Evolutionary conservation across 2,113 vertebrate genomes (phyloP).

Genomic region (Mustela lutreola): DNA sequence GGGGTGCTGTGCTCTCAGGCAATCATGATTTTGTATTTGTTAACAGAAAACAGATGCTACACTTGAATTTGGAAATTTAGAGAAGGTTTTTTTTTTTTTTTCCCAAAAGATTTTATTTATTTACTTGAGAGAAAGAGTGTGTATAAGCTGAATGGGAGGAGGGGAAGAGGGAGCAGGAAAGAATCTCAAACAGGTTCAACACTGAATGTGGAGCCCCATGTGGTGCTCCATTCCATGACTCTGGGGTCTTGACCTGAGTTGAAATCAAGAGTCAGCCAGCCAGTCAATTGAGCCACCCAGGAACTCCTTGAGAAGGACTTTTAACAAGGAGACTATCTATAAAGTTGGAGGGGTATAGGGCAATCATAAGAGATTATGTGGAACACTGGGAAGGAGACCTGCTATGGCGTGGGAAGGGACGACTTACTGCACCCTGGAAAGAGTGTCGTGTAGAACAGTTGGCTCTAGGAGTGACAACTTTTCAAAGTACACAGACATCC

Average conservation of each 20-base stretch:
- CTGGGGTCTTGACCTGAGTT: neutral
- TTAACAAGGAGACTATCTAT: slow-evolving; percentile 14
- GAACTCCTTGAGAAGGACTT: neutral
- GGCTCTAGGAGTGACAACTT: neutral
- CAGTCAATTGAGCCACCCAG: neutral
- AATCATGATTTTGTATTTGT: neutral
- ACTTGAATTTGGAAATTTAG: neutral
- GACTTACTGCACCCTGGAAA: neutral
- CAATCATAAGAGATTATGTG: neutral
- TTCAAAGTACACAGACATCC: neutral
- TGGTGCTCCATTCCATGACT: neutral
- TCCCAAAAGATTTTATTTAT: neutral
- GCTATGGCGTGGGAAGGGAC: no score
- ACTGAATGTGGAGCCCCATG: neutral
- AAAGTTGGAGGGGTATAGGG: neutral
- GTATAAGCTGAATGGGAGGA: neutral
- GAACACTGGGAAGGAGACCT: neutral
- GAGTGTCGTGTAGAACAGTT: neutral
- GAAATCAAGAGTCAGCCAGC: neutral
- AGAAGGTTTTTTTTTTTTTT: neutral
- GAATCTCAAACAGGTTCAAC: neutral
- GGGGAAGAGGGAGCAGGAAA: neutral
- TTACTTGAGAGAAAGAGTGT: neutral
- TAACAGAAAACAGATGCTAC: neutral
- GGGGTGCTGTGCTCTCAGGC: neutral